phyloP scores from a whole-genome alignment of 2,113 vertebrate species.

The Erythrocercus mccallii region DNA sequence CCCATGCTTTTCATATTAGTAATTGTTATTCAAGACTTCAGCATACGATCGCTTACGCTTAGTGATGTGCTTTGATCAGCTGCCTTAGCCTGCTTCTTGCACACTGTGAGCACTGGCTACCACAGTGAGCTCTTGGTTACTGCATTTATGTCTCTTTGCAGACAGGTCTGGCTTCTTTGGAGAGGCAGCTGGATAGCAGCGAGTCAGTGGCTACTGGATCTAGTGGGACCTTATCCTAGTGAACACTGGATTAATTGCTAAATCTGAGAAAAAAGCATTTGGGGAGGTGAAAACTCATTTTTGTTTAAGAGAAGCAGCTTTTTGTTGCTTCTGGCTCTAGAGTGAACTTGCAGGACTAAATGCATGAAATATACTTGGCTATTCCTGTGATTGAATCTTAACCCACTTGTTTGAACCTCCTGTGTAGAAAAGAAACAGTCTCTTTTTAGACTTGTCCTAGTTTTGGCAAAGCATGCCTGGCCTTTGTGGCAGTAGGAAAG shows the following conservation, averaged over 20 bases:
- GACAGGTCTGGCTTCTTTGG: background rate
- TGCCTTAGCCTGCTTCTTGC: background rate
- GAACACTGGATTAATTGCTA: background rate
- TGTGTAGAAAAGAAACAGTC: background rate
- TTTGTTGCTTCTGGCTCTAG: background rate
- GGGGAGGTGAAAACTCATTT: background rate
- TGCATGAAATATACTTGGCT: background rate
- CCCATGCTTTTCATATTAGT: background rate
- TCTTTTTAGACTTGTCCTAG: background rate
- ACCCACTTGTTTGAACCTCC: background rate
- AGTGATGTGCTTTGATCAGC: background rate
- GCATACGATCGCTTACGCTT: background rate
- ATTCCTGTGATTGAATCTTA: background rate
- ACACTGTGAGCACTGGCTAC: background rate
- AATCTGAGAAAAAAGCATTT: background rate
- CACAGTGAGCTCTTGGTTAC: background rate
- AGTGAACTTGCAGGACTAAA: background rate
- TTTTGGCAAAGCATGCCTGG: background rate
- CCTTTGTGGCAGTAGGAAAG: background rate
- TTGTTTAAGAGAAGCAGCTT: background rate
- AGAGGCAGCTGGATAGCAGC: background rate
- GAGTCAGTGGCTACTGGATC: background rate
- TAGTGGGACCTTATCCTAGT: background rate
- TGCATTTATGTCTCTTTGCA: background rate
- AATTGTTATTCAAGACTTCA: background rate